Base-by-base conservation (phyloP, 2,888 invertebrate species). In the Tenthredo mesomela region DNA sequence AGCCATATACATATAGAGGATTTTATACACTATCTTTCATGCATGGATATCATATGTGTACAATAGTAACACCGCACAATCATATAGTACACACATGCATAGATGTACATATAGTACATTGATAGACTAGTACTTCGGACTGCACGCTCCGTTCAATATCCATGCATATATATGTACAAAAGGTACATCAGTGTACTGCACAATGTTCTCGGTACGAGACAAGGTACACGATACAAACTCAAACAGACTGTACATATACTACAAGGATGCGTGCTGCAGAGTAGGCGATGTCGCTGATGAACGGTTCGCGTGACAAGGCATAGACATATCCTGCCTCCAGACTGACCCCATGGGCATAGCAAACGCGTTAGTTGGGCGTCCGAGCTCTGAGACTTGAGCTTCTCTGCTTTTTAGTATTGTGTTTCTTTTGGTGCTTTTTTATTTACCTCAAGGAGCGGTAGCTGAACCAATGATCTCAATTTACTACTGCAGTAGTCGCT, bases 271-370 rank as follows among this genome's bases (percentile, higher is more conserved):
- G 80, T 58, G 82, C 50, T 58, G 82, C 67, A 29, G 70, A 82
- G 67, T 82, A 67, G 65, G 67, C 67, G 47, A 82, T 84, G 73
- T 89, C 91, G 87, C 91, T 93, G 93, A 93, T 93, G 93, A 93
- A 93, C 92, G 92, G 92, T 93, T 93, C 92, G 93, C 93, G 93
- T 93, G 93, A 93, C 92, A 92, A 91, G 67, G 37, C 70, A 82
- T 65, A 82, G 70, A 82, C 82, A 70, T 67, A 82, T 82, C 82
- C 82, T 82, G 82, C 70, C 82, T 82, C 33, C 80, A 25, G 10
- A 80, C 80, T 80, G 80, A 80, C 58, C 80, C 77, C 33, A 54
- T n/a, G 50, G 50, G 25, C 77, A 54, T 15, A 54, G 77, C 29
- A 77, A 77, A 77, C 77, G 77, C 77, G 77, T 77, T 77, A 77